Evolutionary conservation across 2,113 vertebrate genomes (phyloP).

Genomic region (Proterorhinus semilunaris): DNA sequence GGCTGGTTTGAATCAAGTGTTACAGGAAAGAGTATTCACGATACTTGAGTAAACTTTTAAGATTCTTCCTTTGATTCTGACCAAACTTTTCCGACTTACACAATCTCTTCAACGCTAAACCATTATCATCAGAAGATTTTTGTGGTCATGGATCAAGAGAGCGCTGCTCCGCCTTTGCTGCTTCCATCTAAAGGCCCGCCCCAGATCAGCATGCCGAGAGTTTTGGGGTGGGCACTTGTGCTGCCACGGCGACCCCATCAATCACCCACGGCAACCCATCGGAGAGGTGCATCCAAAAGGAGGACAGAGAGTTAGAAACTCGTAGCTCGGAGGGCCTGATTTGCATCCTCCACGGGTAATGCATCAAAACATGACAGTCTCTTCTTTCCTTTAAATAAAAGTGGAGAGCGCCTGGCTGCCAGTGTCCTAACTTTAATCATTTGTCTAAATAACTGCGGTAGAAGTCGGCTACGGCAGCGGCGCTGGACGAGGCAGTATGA

Average conservation of each 20-base stretch:
- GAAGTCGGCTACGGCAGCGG: slow-evolving; percentile 57
- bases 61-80: not conserved
- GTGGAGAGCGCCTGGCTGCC: slow-evolving; percentile 69
- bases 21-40: no score
- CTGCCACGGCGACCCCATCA: slow-evolving; percentile 58
- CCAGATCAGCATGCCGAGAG: slow-evolving; percentile 51
- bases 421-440: slow-evolving; percentile 81
- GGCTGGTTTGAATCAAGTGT: no score
- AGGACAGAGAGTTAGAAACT: slow-evolving; percentile 21
- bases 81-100: slow-evolving; percentile 8
- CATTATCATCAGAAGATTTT: slow-evolving; percentile 38
- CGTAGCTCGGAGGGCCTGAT: slow-evolving; percentile 45
- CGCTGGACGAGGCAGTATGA: slow-evolving; percentile 57
- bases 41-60: not conserved
- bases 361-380: slow-evolving; percentile 81
- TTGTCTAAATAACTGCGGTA: slow-evolving; percentile 80
- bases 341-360: slow-evolving; percentile 78
- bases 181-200: slow-evolving; percentile 45
- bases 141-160: slow-evolving; percentile 46
- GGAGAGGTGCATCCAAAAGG: slow-evolving; percentile 26
- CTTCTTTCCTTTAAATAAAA: slow-evolving; percentile 78
- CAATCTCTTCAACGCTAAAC: slow-evolving; percentile 18
- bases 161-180: slow-evolving; percentile 36
- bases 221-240: slow-evolving; percentile 46
- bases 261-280: slow-evolving; percentile 56